These are phyloP conservation scores for Sebastes glaucus DNA, from an alignment of 2,797 vertebrate genomes.

Conservation along the genomic window DNA sequence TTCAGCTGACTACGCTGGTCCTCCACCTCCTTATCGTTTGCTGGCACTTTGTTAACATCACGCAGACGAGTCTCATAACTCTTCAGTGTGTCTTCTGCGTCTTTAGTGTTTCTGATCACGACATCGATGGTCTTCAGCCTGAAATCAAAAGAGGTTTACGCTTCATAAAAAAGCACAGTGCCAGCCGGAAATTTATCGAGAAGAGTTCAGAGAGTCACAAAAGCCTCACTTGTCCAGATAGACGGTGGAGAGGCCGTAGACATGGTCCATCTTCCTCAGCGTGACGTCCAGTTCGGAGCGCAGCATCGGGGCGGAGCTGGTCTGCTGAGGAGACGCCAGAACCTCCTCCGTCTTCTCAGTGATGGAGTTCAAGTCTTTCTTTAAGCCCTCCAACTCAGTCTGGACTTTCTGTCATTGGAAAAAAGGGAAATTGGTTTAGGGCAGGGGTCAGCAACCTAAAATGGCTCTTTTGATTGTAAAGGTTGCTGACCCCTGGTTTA, in stretches of 20 bases:
- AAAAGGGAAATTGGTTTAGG: neutral
- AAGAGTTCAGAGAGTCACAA: neutral
- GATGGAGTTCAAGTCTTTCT: constrained; percentile 85
- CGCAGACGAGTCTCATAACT: constrained; percentile 88
- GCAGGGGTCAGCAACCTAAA: no score
- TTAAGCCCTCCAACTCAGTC: constrained; percentile 90
- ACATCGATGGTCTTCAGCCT: constrained; percentile 94
- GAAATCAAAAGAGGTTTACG: neutral
- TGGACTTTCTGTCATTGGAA: constrained; percentile 84
- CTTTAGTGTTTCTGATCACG: constrained; percentile 91
- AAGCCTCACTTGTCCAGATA: constrained; percentile 92
- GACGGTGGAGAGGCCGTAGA: constrained; percentile 91
- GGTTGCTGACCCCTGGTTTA: no score
- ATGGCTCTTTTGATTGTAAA: accelerated
- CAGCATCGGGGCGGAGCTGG: constrained; percentile 81
- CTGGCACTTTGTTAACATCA: constrained; percentile 88
- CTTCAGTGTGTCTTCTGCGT: constrained; percentile 87
- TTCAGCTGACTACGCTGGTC: constrained; percentile 86
- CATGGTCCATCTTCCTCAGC: constrained; percentile 91
- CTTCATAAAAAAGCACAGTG: neutral
- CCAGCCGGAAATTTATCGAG: neutral
- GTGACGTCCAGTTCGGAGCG: constrained; percentile 92
- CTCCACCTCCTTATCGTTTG: constrained; percentile 87
- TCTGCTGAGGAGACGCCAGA: constrained; percentile 84
- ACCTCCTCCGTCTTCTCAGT: constrained; percentile 85